Base-by-base conservation (phyloP, 2,113 vertebrate species). In the Oplegnathus fasciatus region DNA sequence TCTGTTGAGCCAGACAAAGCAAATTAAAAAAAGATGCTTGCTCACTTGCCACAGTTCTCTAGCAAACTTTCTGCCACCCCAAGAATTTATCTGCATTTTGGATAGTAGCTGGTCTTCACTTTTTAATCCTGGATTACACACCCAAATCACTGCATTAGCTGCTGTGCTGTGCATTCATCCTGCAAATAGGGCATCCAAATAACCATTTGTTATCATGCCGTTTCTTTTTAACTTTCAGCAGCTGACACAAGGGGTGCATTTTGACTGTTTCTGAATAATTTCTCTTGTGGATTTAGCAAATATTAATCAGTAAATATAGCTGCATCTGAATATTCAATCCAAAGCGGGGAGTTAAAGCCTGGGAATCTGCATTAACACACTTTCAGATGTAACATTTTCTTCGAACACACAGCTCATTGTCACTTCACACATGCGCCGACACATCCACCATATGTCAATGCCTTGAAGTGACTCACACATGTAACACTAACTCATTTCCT, bases 111-210 rank as follows among this genome's bases (percentile, higher is more conserved):
- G 75, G n/a, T 42, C 9, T 55, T 71, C 3, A 71, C 70, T 60
- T 82, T 58, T 73, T 79, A 77, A 84, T 72, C 75, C 40, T 3
- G 52, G 65, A 58, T 77, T 64, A 72, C 58, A 61, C 13, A 15
- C 32, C 32, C 26, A 14, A 61, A 80, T 70, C 57, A 55, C 1
- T 50, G 57, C 67, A 80, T 84, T 61, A 80, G 70, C 52, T 52
- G 68, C 69, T 13, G 34, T 69, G n/a, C 26, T 42, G 67, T 52
- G 61, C 57, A 55, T n/a, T 71, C 79, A 71, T 66, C 83, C 83
- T 61, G 67, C 54, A 81, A 73, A 87, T 34, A 65, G 48, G 9
- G 55, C n/a, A 77, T 28, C 14, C 64, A 48, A 79, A 80, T 65
- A 74, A 44, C 28, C 32, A 26, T 78, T 5, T 44, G 34, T 64